Conservation (phyloP, 2,888 invertebrate species). For the Tipula lateralis region DNA sequence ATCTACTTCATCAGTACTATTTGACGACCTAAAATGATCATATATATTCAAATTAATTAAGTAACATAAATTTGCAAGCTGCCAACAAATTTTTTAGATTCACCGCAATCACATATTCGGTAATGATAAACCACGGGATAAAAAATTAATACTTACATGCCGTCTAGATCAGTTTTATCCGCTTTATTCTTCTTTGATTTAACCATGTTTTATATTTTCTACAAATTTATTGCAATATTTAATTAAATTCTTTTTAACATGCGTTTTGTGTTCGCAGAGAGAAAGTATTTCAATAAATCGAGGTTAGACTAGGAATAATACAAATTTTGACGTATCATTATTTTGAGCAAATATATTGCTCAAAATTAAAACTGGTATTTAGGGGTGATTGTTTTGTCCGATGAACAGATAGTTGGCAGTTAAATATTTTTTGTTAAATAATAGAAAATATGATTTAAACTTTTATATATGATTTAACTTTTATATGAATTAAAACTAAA, state of each 20-base stretch:
- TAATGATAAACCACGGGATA: not conserved
- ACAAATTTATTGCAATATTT: not conserved
- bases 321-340: not conserved
- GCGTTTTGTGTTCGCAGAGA: not conserved
- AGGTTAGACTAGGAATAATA: constrained; percentile 15
- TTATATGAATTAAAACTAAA: not conserved
- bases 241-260: not conserved
- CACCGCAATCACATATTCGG: not conserved
- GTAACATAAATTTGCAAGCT: not conserved
- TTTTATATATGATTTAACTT: too few species aligned
- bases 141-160: constrained; percentile 13
- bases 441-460: too few species aligned
- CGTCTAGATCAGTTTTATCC: not conserved
- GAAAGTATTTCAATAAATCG: constrained; percentile 14
- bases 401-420: not conserved
- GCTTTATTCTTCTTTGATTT: not conserved
- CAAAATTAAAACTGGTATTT: not conserved
- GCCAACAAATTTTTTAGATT: not conserved
- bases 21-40: not conserved
- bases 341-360: not conserved
- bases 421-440: not conserved
- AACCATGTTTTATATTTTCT: not conserved
- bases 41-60: not conserved
- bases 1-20: constrained; percentile 45
- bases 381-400: not conserved